Conservation (phyloP, 2,113 vertebrate genomes). For the Sinocyclocheilus grahami region DNA sequence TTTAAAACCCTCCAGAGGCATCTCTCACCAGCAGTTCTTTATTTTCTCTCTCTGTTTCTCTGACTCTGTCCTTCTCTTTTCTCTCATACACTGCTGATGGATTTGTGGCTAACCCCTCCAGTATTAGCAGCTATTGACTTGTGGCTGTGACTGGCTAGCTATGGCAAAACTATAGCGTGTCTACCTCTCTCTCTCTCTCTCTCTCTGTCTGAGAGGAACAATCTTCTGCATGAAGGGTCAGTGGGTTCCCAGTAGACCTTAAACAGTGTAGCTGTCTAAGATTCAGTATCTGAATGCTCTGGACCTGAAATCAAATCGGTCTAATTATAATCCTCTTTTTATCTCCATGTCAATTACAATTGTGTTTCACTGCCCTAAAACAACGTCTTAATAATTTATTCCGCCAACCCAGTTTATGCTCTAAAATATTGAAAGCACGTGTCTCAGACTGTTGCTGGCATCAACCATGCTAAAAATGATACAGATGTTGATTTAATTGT, state of each 20-base stretch:
- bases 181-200: neutral
- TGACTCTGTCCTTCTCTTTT: slow-evolving; percentile 36
- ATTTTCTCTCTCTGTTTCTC: neutral
- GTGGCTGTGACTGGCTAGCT: slow-evolving; percentile 32
- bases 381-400: neutral
- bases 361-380: neutral
- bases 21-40: slow-evolving; percentile 34
- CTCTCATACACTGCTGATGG: slow-evolving; percentile 48
- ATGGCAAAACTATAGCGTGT: slow-evolving; percentile 53
- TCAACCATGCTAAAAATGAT: slow-evolving; percentile 17
- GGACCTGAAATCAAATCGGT: slow-evolving; percentile 11
- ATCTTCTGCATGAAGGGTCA: slow-evolving; percentile 44
- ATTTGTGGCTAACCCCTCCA: slow-evolving; percentile 54
- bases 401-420: neutral
- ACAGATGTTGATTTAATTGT: slow-evolving; percentile 34
- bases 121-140: slow-evolving; percentile 63
- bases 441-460: neutral
- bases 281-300: neutral
- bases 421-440: slow-evolving; percentile 23
- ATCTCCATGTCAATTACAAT: slow-evolving; percentile 4
- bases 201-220: slow-evolving; percentile 1
- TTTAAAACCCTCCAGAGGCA: slow-evolving; percentile 33
- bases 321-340: neutral
- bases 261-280: neutral
- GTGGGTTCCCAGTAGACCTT: slow-evolving; percentile 11